phyloP scores from a whole-genome alignment of 2,888 invertebrate species.

The Orchestes rusci region DNA sequence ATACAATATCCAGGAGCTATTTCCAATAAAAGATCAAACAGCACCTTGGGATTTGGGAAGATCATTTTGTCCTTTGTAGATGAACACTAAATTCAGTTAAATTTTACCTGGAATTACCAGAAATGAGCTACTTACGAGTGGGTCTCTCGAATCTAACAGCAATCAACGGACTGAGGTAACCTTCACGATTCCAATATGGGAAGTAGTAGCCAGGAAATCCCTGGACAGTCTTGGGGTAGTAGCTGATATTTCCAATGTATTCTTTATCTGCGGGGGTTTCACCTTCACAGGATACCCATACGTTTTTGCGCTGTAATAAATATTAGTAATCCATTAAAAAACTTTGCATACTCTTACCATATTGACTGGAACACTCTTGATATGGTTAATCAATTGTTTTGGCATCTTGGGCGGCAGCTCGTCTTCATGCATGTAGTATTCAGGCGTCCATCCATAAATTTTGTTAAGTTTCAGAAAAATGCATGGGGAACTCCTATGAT shows the following conservation, averaged over 20 bases:
- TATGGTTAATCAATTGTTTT: conserved; percentile 58
- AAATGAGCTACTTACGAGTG: conserved; percentile 55
- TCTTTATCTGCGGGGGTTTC: conserved; percentile 90
- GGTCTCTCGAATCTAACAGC: conserved; percentile 80
- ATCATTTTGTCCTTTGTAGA: too few species aligned
- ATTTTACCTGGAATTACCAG: too few species aligned
- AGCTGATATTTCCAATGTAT: conserved; percentile 78
- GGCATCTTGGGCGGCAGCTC: conserved; percentile 72
- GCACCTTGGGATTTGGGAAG: too few species aligned
- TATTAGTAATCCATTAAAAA: background rate
- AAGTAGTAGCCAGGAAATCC: conserved; percentile 88
- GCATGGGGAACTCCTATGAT: conserved; percentile 88
- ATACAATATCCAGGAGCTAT: too few species aligned
- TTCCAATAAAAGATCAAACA: too few species aligned
- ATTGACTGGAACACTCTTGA: conserved; percentile 38
- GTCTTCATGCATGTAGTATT: conserved; percentile 66
- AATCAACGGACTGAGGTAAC: conserved; percentile 82
- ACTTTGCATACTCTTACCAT: background rate
- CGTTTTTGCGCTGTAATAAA: conserved; percentile 58
- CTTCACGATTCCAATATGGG: conserved; percentile 79
- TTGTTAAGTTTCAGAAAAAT: conserved; percentile 92
- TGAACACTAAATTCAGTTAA: too few species aligned
- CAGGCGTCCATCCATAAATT: conserved; percentile 86
- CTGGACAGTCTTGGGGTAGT: conserved; percentile 59
- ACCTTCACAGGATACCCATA: conserved; percentile 91